A percentile compares a stretch with the other conserved stretches of the same genome.
These are phyloP conservation scores for Gobius niger DNA, from an alignment of 2,113 vertebrate genomes.

Conservation along the genomic window DNA sequence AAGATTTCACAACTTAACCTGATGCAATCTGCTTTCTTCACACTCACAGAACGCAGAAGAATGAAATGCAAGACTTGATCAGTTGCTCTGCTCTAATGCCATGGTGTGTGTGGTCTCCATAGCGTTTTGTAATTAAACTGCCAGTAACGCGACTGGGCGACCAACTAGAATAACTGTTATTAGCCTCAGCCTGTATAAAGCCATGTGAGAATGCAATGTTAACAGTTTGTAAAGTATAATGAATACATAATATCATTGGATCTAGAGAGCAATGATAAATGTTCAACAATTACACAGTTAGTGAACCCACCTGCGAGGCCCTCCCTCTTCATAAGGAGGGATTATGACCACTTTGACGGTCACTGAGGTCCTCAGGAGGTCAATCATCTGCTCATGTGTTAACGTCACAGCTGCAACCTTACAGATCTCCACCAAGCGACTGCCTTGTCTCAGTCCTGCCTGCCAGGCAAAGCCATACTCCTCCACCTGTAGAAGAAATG, in stretches of 20 bases:
- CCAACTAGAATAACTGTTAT: constrained; percentile 55
- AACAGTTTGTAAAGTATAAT: constrained; percentile 19
- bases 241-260: no score
- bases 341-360: constrained; percentile 94
- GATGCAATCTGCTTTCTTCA: constrained; percentile 69
- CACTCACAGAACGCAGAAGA: constrained; percentile 41
- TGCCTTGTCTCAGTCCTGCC: constrained; percentile 90
- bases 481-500: constrained; percentile 77
- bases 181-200: constrained; percentile 34
- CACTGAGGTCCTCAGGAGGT: constrained; percentile 90
- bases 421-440: constrained; percentile 92
- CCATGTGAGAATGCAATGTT: constrained; percentile 39
- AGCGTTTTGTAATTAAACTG: constrained; percentile 72
- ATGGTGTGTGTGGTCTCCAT: constrained; percentile 19
- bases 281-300: not conserved
- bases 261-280: not conserved
- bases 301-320: constrained; percentile 82
- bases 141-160: constrained; percentile 53
- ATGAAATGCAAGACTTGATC: constrained; percentile 70
- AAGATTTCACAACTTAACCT: constrained; percentile 63
- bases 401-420: constrained; percentile 92
- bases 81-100: constrained; percentile 52
- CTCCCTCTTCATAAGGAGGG: constrained; percentile 86
- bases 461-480: constrained; percentile 97
- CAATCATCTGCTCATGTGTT: constrained; percentile 94